Evolutionary conservation across 1,140 invertebrate species (phyloP).

Genomic region (Megalopta genalis): DNA sequence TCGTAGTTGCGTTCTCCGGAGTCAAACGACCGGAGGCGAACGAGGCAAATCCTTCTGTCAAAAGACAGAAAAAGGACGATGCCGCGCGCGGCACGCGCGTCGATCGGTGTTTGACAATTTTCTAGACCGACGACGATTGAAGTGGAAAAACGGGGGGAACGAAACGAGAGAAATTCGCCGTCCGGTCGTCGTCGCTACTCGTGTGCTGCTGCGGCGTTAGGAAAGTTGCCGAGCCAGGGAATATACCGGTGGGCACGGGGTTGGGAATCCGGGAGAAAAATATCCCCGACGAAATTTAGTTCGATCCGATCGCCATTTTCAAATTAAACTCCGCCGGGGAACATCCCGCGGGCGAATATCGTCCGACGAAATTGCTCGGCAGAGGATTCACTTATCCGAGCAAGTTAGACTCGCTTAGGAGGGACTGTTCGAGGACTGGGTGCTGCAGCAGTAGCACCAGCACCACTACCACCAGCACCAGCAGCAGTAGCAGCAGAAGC

Average conservation of each 20-base stretch:
- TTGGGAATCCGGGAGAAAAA: background rate
- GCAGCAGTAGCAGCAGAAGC: background rate
- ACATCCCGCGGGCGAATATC: slow-evolving; percentile 2
- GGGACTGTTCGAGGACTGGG: background rate
- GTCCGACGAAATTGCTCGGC: slow-evolving; percentile 17
- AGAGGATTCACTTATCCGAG: slow-evolving; percentile 29
- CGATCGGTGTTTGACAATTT: too few species aligned
- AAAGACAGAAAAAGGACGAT: too few species aligned
- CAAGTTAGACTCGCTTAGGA: background rate
- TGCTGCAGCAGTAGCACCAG: background rate
- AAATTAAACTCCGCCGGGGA: slow-evolving; percentile 19
- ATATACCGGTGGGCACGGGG: background rate
- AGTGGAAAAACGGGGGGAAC: background rate
- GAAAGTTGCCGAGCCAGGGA: background rate
- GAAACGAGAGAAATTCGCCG: background rate
- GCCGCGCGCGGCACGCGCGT: too few species aligned
- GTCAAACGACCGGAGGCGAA: too few species aligned
- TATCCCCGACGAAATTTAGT: background rate
- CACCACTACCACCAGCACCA: background rate
- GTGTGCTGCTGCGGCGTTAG: background rate
- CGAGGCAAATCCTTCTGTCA: too few species aligned
- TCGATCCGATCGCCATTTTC: slow-evolving; percentile 10
- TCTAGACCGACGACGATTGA: too few species aligned
- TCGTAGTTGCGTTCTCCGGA: too few species aligned
- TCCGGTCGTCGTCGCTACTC: background rate